A percentile compares a stretch with the other conserved stretches of the same genome.
These are phyloP conservation scores for Bubalus kerabau DNA, from an alignment of 2,113 vertebrate genomes.

Conservation along the genomic window DNA sequence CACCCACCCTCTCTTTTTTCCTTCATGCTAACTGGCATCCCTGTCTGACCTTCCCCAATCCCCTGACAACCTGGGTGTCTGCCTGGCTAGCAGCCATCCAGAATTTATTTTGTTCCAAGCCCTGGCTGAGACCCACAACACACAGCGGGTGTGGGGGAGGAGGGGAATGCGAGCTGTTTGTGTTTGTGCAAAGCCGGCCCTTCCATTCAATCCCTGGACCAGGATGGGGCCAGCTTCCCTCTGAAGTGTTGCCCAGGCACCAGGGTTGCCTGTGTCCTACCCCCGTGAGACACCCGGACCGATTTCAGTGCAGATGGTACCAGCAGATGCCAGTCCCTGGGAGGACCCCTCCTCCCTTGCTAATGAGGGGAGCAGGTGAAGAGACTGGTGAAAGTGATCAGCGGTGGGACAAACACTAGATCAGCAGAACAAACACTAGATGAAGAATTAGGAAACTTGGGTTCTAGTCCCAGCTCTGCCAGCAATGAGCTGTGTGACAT, in stretches of 20 bases:
- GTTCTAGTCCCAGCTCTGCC: background rate
- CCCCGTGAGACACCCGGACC: constrained; percentile 55
- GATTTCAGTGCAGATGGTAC: constrained; percentile 73
- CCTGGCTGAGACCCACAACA: constrained; percentile 42
- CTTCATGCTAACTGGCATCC: constrained; percentile 47
- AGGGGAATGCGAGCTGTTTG: background rate
- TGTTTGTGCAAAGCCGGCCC: constrained; percentile 16
- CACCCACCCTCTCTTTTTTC: background rate
- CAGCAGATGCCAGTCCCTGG: constrained; percentile 61
- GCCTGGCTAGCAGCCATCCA: constrained; percentile 59
- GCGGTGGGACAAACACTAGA: background rate
- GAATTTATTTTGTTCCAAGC: constrained; percentile 45
- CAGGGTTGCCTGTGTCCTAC: constrained; percentile 43
- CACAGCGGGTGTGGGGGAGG: background rate
- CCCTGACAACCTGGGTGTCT: constrained; percentile 63
- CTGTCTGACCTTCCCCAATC: constrained; percentile 58
- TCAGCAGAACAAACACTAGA: background rate
- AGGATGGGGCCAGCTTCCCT: constrained; percentile 43
- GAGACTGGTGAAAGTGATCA: background rate
- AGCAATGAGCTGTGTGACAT: background rate
- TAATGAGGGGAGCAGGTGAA: background rate
- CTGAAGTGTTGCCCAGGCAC: constrained; percentile 75
- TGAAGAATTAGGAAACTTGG: background rate
- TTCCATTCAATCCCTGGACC: constrained; percentile 25
- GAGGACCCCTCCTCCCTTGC: constrained; percentile 26